Evolutionary conservation across 2,797 vertebrate genomes (phyloP).

Genomic region (Loris lydekkerianus): DNA sequence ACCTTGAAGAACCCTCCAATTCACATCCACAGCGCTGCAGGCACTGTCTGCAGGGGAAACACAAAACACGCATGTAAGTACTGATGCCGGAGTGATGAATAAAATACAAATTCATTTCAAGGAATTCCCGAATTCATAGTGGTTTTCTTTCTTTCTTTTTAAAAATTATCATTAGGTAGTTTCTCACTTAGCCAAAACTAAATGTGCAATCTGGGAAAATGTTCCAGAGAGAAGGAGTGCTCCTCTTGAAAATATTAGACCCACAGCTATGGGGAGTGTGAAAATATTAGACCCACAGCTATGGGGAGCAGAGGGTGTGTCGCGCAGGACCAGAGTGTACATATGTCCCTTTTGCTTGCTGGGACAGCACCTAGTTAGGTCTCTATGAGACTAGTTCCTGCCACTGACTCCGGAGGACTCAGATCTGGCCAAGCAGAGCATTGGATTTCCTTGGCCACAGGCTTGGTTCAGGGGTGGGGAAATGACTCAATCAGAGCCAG

Average conservation of each 20-base stretch:
- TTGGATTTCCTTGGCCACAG: not conserved
- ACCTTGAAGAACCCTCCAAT: not conserved
- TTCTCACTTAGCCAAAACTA: not conserved
- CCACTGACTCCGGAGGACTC: not conserved
- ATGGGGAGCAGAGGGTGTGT: not conserved
- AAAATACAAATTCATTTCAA: constrained; percentile 19
- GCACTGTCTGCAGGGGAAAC: not conserved
- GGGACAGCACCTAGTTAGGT: rapidly evolving
- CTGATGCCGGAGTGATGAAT: not conserved
- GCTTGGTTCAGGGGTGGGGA: not conserved
- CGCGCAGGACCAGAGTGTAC: not conserved
- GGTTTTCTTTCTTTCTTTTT: not conserved
- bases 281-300: not conserved
- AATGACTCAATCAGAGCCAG: not conserved
- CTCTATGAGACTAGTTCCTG: too few relatives aligned
- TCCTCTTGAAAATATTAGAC: too few relatives aligned
- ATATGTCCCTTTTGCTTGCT: not conserved
- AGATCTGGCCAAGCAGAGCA: constrained; percentile 11
- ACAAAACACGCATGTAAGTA: not conserved
- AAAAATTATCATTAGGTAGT: not conserved
- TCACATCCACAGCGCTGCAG: not conserved
- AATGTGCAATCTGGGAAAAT: not conserved
- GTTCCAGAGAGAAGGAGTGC: not conserved
- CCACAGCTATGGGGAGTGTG: not conserved
- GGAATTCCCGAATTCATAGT: constrained; percentile 17